Conservation (phyloP, 2,797 vertebrate species). For the Acipenser oxyrinchus region DNA sequence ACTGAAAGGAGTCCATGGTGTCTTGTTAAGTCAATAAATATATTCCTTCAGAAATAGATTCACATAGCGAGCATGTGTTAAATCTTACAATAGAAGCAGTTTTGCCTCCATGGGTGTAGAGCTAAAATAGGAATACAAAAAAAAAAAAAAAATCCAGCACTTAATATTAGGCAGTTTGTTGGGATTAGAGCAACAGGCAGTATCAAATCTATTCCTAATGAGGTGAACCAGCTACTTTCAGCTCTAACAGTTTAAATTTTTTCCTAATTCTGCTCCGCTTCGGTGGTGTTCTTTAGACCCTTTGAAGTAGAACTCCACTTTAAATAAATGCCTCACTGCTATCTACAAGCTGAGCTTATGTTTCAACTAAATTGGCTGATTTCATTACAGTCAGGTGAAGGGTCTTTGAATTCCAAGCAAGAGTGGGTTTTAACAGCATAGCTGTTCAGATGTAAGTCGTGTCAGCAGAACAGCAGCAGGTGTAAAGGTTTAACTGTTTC, state of each 20-base stretch:
- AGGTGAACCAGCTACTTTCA: conserved; percentile 39
- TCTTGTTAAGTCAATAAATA: conserved; percentile 21
- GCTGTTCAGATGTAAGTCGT: conserved; percentile 17
- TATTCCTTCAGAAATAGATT: conserved; percentile 1
- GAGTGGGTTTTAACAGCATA: conserved; percentile 21
- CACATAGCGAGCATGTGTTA: conserved; percentile 14
- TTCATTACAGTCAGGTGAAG: conserved; percentile 67
- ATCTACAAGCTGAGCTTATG: conserved; percentile 33
- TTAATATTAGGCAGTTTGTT: conserved; percentile 54
- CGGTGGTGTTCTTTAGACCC: conserved; percentile 26
- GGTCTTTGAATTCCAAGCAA: conserved; percentile 31
- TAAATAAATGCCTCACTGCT: conserved; percentile 39
- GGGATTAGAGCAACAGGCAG: conserved; percentile 60
- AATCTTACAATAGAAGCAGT: conserved; percentile 18
- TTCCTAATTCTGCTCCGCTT: conserved; percentile 25
- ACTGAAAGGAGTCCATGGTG: not conserved
- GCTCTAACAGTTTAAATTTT: conserved; percentile 40
- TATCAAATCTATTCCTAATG: conserved; percentile 51
- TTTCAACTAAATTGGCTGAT: conserved; percentile 62
- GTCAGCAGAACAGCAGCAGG: conserved; percentile 44
- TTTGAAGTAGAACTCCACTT: conserved; percentile 51
- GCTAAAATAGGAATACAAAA: conserved; percentile 15
- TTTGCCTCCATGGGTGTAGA: not conserved
- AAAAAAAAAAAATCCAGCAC: conserved; percentile 7
- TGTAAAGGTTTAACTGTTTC: conserved; percentile 54